Base-by-base conservation (phyloP, 2,888 invertebrate genomes). In the Sinodicranocentrus sp. region DNA sequence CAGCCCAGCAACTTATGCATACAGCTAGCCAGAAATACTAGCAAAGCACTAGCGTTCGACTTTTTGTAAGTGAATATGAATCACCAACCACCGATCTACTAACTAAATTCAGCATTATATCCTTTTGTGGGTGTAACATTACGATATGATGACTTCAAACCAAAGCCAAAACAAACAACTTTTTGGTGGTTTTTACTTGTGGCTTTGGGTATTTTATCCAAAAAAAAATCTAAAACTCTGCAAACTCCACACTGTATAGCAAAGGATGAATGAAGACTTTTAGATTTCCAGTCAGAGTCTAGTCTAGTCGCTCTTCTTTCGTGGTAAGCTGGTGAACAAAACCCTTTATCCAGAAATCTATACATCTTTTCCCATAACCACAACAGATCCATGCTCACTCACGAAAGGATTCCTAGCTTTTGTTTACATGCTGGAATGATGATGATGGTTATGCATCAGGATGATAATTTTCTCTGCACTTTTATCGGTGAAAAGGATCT, bases 81-180 rank as follows among this genome's bases (percentile, higher is more conserved):
- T 39, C 13, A 8, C 39, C 6, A 39, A 8, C 13, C 39, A n/a
- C n/a, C n/a, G n/a, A n/a, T n/a, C n/a, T n/a, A n/a, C n/a, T n/a
- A 6, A 39, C 39, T 13, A 39, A 39, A 39, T 39, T 13, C 6
- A 39, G 39, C 13, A 39, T 6, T 13, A 39, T 39, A 39, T 13
- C 13, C 39, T 6, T 39, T 6, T 6, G 6, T 39, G 6, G 39
- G 28, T 48, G 28, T 21, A 54, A 21, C 26, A 33, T 33, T n/a
- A 72, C 33, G 26, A 19, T 23, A 17, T 6, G 17, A n/a, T 8
- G 6, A 17, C 17, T 17, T 57, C 39, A 21, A 44, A 70, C 54
- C 54, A 70, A 70, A 78, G 61, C 61, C 70, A 78, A 70, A 63
- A 61, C 70, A 70, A 70, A 78, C 70, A 78, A 59, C 59, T 43